Evolutionary conservation across 2,888 invertebrate species (phyloP).

Genomic region (Aporophyla lueneburgensis): DNA sequence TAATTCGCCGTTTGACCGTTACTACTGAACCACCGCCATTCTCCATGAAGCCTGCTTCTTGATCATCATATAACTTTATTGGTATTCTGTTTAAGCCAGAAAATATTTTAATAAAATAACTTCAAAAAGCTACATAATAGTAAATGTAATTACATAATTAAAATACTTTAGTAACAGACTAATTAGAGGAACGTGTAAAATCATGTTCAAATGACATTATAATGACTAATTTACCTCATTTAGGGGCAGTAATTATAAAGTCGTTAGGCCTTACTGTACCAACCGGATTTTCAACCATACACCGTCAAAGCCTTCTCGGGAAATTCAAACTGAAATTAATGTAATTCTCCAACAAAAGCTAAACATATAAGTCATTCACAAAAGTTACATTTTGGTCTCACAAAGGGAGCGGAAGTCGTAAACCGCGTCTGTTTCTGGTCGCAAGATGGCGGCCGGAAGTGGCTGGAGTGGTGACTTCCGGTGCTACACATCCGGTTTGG

Average conservation of each 20-base stretch:
- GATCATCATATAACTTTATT: too few relatives aligned
- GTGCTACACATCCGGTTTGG: conserved; percentile 79
- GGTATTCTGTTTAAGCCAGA: neutral
- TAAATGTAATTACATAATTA: neutral
- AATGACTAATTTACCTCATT: conserved; percentile 1
- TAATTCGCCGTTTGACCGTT: too few relatives aligned
- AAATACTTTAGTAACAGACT: neutral
- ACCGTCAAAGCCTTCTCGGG: neutral
- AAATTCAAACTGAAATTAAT: conserved; percentile 9
- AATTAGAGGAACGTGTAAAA: neutral
- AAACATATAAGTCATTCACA: conserved; percentile 60
- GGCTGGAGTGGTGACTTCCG: conserved; percentile 82
- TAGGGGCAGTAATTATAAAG: neutral
- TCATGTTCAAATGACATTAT: neutral
- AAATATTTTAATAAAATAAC: neutral
- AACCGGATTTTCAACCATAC: neutral
- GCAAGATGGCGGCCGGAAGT: conserved; percentile 87
- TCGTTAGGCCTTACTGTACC: neutral
- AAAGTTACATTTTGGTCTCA: conserved; percentile 70
- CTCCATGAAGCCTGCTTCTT: too few relatives aligned
- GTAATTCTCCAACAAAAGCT: conserved; percentile 61
- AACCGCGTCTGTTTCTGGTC: conserved; percentile 79
- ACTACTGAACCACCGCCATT: too few relatives aligned
- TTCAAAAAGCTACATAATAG: neutral
- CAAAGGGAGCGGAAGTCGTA: conserved; percentile 84